These are phyloP conservation scores for Sebastes variabilis DNA, from an alignment of 2,797 vertebrate genomes.

Conservation along the genomic window DNA sequence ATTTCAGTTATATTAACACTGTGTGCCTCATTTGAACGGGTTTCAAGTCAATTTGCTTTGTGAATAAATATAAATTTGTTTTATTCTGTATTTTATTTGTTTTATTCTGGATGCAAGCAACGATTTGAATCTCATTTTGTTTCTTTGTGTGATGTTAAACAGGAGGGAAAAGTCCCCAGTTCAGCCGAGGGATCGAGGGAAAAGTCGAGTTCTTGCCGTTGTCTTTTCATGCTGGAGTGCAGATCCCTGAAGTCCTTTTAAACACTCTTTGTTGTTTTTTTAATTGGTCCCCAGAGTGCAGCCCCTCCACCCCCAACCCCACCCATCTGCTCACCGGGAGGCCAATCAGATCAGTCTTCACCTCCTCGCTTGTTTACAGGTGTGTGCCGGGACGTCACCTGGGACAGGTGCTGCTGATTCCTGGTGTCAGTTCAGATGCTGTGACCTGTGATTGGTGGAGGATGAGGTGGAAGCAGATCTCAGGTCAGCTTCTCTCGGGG, in stretches of 20 bases:
- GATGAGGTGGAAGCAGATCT: background rate
- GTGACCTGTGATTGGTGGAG: conserved; percentile 29
- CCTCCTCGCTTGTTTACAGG: conserved; percentile 67
- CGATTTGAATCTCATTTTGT: too few relatives aligned
- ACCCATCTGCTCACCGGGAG: conserved; percentile 19
- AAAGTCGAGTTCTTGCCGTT: background rate
- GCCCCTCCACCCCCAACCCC: background rate
- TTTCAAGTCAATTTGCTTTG: background rate
- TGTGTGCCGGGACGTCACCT: conserved; percentile 32
- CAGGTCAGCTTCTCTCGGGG: background rate
- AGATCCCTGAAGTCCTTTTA: conserved; percentile 48
- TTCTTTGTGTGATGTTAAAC: background rate
- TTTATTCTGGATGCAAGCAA: background rate
- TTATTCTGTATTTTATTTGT: too few relatives aligned
- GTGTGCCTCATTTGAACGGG: background rate
- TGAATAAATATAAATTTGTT: background rate
- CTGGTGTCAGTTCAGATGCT: background rate
- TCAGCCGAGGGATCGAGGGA: background rate
- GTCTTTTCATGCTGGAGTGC: conserved; percentile 1
- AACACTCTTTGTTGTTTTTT: conserved; percentile 33
- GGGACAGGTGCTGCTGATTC: conserved; percentile 22
- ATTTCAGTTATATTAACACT: background rate
- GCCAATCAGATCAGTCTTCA: conserved; percentile 56
- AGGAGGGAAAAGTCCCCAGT: background rate
- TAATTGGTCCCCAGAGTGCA: conserved; percentile 70